Percentiles rank a stretch among this genome's conserved stretches.
Conservation (phyloP, 2,888 invertebrate genomes). For the Mechanitis mazaeus region DNA sequence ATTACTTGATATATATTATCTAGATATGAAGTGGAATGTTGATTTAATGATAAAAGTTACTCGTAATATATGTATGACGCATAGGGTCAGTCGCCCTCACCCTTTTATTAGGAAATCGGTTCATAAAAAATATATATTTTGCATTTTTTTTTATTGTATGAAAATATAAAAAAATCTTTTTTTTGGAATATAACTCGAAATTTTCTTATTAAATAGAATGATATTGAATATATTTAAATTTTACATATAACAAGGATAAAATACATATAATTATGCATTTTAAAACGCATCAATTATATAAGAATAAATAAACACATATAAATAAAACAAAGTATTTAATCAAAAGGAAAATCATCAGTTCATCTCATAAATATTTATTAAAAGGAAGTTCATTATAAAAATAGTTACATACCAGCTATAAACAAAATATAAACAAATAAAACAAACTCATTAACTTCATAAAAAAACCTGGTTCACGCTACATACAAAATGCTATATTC, state of each 20-base stretch:
- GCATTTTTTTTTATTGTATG: too few species aligned
- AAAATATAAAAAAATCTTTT: too few species aligned
- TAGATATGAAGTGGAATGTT: not conserved
- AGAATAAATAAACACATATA: not conserved
- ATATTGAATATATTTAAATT: too few species aligned
- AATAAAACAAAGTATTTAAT: not conserved
- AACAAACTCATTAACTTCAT: slow-evolving; percentile 33
- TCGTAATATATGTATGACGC: not conserved
- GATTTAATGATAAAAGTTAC: not conserved
- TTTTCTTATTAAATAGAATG: too few species aligned
- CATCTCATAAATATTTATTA: not conserved
- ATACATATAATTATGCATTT: too few species aligned
- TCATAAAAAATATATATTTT: not conserved
- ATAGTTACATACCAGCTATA: not conserved
- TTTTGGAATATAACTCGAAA: too few species aligned
- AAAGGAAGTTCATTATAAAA: not conserved
- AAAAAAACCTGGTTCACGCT: slow-evolving; percentile 38
- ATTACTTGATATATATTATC: not conserved
- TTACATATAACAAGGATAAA: too few species aligned
- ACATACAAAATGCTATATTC: slow-evolving; percentile 37
- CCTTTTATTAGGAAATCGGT: slow-evolving; percentile 3
- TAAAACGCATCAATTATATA: too few species aligned
- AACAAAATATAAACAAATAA: slow-evolving; percentile 11
- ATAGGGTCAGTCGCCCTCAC: not conserved
- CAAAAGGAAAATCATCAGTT: not conserved